Conservation (phyloP, 2,797 vertebrate genomes). For the Epinephelus awoara region DNA sequence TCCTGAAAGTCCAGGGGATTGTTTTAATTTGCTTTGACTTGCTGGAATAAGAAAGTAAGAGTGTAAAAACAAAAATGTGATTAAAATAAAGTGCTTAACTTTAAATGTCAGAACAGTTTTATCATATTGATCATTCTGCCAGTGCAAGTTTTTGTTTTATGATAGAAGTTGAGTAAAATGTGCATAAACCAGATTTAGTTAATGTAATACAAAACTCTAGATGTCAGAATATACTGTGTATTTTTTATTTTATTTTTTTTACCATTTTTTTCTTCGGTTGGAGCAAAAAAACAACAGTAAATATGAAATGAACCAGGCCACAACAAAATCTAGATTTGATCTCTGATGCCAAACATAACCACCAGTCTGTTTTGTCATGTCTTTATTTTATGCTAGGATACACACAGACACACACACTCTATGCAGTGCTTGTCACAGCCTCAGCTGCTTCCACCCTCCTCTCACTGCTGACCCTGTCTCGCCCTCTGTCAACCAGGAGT, state of each 20-base stretch:
- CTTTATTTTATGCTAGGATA: neutral
- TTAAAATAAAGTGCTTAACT: neutral
- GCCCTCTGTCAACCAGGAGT: conserved; percentile 48
- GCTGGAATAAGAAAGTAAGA: conserved; percentile 3
- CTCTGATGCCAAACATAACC: conserved; percentile 7
- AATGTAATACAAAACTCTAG: neutral
- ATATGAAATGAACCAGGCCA: neutral
- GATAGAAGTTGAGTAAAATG: neutral
- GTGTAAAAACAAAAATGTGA: neutral
- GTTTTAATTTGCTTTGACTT: conserved; percentile 5
- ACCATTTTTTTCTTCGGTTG: neutral
- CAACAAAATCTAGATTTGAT: neutral
- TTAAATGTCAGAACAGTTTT: neutral
- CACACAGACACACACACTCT: neutral
- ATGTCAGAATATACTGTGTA: neutral
- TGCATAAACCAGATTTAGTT: neutral
- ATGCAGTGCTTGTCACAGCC: conserved; percentile 10
- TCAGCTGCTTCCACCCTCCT: conserved; percentile 29
- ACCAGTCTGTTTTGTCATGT: neutral
- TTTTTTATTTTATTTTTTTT: too few relatives aligned
- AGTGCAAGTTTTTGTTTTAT: neutral
- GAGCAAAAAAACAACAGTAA: neutral
- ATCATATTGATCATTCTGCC: neutral
- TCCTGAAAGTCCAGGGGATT: neutral
- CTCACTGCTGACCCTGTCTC: conserved; percentile 43